These are phyloP conservation scores for Aphyosemion australe DNA, from an alignment of 2,113 vertebrate species.

Conservation along the genomic window DNA sequence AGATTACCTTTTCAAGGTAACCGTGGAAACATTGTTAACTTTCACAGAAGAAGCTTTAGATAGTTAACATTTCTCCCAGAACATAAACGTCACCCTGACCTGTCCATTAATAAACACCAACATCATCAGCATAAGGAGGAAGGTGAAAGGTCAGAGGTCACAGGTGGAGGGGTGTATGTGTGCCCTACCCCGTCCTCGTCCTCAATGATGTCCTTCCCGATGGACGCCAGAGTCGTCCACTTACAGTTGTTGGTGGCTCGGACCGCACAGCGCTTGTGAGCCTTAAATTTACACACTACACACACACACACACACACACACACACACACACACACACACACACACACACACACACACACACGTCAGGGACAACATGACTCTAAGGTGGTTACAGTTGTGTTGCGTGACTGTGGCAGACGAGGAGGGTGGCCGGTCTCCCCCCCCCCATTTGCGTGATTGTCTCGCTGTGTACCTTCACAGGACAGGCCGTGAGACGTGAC, in stretches of 20 bases:
- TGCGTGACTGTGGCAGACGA: no score
- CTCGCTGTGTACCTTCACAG: conserved; percentile 87
- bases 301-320: neutral
- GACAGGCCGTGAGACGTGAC: conserved; percentile 96
- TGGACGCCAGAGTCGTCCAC: conserved; percentile 96
- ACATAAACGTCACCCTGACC: no score
- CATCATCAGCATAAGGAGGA: no score
- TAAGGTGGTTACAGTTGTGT: no score
- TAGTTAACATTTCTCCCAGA: no score
- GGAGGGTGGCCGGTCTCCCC: no score
- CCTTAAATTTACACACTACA: conserved; percentile 97
- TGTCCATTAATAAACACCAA: no score
- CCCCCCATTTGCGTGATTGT: neutral
- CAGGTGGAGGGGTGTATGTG: neutral
- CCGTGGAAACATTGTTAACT: no score
- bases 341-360: neutral
- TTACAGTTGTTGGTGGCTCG: conserved; percentile 96
- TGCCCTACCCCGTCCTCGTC: conserved; percentile 94
- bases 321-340: neutral
- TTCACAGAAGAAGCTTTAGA: no score
- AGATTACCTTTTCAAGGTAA: no score
- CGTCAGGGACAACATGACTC: no score
- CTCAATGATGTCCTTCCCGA: conserved; percentile 96
- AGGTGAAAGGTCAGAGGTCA: conserved; percentile 6
- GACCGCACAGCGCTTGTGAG: conserved; percentile 95